Percentiles rank a stretch among this genome's conserved stretches.
phyloP scores from a whole-genome alignment of 2,888 invertebrate species.

The Leptinotarsa juncta region DNA sequence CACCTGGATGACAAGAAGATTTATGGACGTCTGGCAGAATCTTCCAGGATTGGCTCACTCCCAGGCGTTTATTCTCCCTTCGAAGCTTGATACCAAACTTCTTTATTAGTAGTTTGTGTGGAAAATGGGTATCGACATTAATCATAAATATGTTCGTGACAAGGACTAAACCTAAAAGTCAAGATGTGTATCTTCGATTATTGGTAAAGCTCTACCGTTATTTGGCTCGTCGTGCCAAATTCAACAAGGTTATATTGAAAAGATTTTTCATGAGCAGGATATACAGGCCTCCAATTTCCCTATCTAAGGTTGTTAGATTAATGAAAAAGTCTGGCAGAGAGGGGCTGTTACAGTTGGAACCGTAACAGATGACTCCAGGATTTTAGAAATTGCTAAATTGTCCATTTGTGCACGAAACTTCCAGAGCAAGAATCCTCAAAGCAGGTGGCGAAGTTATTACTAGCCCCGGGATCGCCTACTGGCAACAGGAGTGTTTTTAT shows the following conservation, averaged over 20 bases:
- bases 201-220: slow-evolving; percentile 98
- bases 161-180: slow-evolving; percentile 95
- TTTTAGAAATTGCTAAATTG: slow-evolving; percentile 91
- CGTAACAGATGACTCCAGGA: slow-evolving; percentile 93
- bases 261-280: slow-evolving; percentile 98
- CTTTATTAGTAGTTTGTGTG: neutral
- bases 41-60: too few species aligned
- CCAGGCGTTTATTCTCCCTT: too few species aligned
- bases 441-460: slow-evolving; percentile 95
- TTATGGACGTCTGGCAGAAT: too few species aligned
- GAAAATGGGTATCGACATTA: slow-evolving; percentile 89
- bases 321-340: slow-evolving; percentile 91
- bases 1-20: too few species aligned
- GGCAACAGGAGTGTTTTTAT: slow-evolving; percentile 94
- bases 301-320: slow-evolving; percentile 87
- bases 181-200: slow-evolving; percentile 97
- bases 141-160: slow-evolving; percentile 99
- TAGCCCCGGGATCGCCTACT: slow-evolving; percentile 92
- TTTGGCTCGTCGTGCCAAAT: slow-evolving; percentile 95
- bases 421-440: slow-evolving; percentile 95
- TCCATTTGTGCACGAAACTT: slow-evolving; percentile 94
- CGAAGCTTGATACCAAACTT: neutral
- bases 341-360: slow-evolving; percentile 94
- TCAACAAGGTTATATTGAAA: slow-evolving; percentile 93
- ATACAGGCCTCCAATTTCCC: slow-evolving; percentile 92